Conservation (phyloP, 1,140 invertebrate genomes). For the Drosophila rufa region DNA sequence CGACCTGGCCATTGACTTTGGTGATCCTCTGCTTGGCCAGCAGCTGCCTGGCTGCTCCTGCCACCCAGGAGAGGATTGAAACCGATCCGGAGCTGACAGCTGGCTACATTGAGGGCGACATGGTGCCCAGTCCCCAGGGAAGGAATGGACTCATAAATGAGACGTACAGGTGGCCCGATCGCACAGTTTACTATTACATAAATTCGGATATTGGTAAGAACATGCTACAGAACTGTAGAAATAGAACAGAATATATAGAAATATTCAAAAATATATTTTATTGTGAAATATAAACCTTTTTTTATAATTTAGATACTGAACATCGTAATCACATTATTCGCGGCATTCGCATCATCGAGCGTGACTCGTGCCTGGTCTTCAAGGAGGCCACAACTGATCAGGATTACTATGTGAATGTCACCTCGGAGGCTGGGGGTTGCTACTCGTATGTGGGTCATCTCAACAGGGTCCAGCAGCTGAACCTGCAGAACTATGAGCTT, state of each 20-base stretch:
- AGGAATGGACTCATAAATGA: slow-evolving; percentile 87
- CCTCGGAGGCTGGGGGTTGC: slow-evolving; percentile 86
- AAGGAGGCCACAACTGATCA: slow-evolving; percentile 48
- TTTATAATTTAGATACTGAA: slow-evolving; percentile 38
- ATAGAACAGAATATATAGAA: too few relatives aligned
- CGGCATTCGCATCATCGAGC: slow-evolving; percentile 52
- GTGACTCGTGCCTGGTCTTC: slow-evolving; percentile 58
- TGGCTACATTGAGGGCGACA: slow-evolving; percentile 71
- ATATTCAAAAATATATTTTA: neutral
- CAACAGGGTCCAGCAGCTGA: slow-evolving; percentile 86
- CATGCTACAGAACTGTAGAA: too few relatives aligned
- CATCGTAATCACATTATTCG: slow-evolving; percentile 61
- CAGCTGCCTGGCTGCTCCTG: slow-evolving; percentile 33
- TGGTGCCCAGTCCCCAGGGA: slow-evolving; percentile 30
- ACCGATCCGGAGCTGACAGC: slow-evolving; percentile 65
- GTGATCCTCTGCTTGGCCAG: slow-evolving; percentile 18
- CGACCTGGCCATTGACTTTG: neutral
- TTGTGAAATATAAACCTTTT: neutral
- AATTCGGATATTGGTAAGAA: slow-evolving; percentile 71
- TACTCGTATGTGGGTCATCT: slow-evolving; percentile 86
- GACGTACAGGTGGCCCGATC: slow-evolving; percentile 87
- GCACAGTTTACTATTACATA: slow-evolving; percentile 88
- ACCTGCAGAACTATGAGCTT: slow-evolving; percentile 85
- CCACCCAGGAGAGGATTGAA: slow-evolving; percentile 29
- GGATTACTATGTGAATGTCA: slow-evolving; percentile 80